Evolutionary conservation across 2,113 vertebrate species (phyloP).

Genomic region (Electrona antarctica): DNA sequence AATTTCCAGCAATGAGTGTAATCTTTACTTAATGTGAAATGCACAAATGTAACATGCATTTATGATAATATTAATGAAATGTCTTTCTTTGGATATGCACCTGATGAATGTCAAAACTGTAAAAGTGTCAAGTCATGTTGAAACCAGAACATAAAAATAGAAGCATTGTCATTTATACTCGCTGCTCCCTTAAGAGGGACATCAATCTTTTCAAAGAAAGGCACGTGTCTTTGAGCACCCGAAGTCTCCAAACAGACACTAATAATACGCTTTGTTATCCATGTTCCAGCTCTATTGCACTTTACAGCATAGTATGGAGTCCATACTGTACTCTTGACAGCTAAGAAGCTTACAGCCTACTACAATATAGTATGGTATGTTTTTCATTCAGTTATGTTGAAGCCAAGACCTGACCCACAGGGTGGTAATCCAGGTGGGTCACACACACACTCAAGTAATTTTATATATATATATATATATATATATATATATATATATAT

Average conservation of each 20-base stretch:
- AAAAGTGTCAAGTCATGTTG: too few species aligned
- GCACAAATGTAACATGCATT: not conserved
- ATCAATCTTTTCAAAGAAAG: too few species aligned
- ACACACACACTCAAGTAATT: too few species aligned
- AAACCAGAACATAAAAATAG: too few species aligned
- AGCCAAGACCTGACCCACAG: too few species aligned
- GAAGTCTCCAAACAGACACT: not conserved
- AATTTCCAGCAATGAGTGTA: not conserved
- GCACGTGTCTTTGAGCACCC: too few species aligned
- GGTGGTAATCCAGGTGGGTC: too few species aligned
- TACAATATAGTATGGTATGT: slow-evolving; percentile 11
- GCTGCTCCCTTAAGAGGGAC: too few species aligned
- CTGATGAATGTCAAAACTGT: not conserved
- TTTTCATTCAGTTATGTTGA: not conserved
- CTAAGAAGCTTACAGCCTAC: slow-evolving; percentile 57
- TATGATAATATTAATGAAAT: too few species aligned
- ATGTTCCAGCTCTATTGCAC: slow-evolving; percentile 36
- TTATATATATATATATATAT: too few species aligned
- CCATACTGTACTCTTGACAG: slow-evolving; percentile 42
- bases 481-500: too few species aligned
- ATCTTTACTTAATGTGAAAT: not conserved
- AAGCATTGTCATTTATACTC: too few species aligned
- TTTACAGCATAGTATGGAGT: slow-evolving; percentile 15
- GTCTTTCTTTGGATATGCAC: not conserved
- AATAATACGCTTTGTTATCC: slow-evolving; percentile 40